A percentile compares a stretch with the other conserved stretches of the same genome.
Conservation (phyloP, 2,113 vertebrate genomes). For the Microcebus tavaratra region DNA sequence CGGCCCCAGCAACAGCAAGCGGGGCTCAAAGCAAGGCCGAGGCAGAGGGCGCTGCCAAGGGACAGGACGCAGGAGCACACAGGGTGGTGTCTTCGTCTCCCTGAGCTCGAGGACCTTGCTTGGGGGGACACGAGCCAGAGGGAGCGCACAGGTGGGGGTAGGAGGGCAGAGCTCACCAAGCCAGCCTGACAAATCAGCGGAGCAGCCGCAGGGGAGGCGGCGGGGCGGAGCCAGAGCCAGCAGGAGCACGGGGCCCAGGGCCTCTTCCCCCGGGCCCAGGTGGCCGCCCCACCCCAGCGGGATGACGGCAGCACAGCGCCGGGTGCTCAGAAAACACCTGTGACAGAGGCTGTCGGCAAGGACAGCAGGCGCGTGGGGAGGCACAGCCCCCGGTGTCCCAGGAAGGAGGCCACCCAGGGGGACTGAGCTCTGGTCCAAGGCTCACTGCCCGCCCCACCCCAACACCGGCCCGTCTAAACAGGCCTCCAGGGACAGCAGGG, state of each 20-base stretch:
- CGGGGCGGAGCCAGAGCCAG: rapidly evolving
- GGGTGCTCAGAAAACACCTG: neutral
- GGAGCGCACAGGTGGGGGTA: rapidly evolving
- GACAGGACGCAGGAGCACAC: neutral
- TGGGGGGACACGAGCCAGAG: neutral
- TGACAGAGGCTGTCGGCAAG: neutral
- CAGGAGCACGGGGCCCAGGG: neutral
- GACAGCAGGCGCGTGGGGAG: rapidly evolving
- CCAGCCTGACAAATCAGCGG: rapidly evolving
- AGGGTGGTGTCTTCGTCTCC: neutral
- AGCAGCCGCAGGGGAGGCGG: rapidly evolving
- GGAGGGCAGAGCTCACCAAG: neutral
- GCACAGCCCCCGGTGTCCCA: rapidly evolving
- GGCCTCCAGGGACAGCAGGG: rapidly evolving
- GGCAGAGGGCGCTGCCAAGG: rapidly evolving
- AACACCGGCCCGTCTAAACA: neutral
- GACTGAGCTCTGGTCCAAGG: neutral
- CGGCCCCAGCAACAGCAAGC: neutral
- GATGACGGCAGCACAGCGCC: neutral
- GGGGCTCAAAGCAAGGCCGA: neutral
- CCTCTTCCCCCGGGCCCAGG: neutral
- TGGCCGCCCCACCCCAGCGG: neutral
- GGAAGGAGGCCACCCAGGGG: neutral
- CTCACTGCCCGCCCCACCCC: too few species aligned
- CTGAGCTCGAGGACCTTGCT: neutral